phyloP scores from a whole-genome alignment of 2,113 vertebrate genomes.

The Odocoileus hemionus region DNA sequence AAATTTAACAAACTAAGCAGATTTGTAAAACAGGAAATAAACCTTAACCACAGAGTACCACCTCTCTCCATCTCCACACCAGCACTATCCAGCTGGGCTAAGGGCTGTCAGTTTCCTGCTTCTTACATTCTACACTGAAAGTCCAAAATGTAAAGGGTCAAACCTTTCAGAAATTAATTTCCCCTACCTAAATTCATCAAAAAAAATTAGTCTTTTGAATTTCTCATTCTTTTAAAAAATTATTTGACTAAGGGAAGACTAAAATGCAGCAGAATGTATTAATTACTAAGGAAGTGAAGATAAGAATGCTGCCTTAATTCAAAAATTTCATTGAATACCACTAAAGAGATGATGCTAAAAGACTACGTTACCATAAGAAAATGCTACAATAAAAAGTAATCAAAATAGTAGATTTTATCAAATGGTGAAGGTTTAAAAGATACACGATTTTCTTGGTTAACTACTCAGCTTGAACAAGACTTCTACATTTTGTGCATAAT shows the following conservation, averaged over 20 bases:
- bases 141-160: not conserved
- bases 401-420: not conserved
- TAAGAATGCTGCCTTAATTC: not conserved
- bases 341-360: not conserved
- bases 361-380: not conserved
- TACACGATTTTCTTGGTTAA: not conserved
- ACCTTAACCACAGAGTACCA: not conserved
- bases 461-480: not conserved
- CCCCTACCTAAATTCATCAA: not conserved
- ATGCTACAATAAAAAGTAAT: not conserved
- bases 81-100: not conserved
- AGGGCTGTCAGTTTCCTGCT: not conserved
- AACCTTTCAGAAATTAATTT: not conserved
- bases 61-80: no score
- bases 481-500: not conserved
- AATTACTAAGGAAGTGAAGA: not conserved
- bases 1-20: not conserved
- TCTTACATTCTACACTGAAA: not conserved
- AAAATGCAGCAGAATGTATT: not conserved
- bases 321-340: not conserved
- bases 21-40: not conserved
- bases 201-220: not conserved
- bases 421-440: not conserved
- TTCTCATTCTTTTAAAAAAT: not conserved
- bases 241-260: not conserved